Evolutionary conservation across 92 coral and sea anemone genomes (phyloP), one percentile per base, ranked within the genome.

Genomic region (Phenganax stokvisi): DNA sequence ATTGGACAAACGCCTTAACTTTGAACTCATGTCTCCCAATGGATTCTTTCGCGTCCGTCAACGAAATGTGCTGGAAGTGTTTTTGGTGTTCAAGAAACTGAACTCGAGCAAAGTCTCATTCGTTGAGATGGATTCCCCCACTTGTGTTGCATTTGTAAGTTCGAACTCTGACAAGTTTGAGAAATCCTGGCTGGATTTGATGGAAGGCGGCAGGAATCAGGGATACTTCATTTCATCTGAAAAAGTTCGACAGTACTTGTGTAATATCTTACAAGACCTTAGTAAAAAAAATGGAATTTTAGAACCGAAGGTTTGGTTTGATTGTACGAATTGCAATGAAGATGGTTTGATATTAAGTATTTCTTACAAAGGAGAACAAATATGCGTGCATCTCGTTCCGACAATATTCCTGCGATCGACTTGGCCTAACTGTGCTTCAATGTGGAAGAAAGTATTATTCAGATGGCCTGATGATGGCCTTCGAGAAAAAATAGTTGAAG

Each of bases 381-480:
- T 78, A 10, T 78, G 47, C 7, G 82, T 78, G 65, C 82, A 78
- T 59, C 27, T 78, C 8, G 63, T 67, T 6, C 82, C 82, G 15
- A 78, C 82, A 17, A 63, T 78, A 54, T 78, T 78, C 16, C 72
- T 78, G 13, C 61, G 51, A 63, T 57, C 44, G 9, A 9, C 52
- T 12, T 78, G 82, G 82, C 82, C 82, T 3, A 15, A 51, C 11
- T 78, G 82, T 25, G 82, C 82, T 47, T 52, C 56, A 31, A 31
- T 78, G 82, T 78, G 82, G 82, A 78, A 78, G 51, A 78, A 78
- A 54, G 82, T 78, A 0, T 27, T 78, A 30, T 78, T 78, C 60
- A 61, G 82, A 61, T 78, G 82, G 82, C 82, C 82, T 17, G 82
- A 78, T 8, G 82, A 78, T 31, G 25, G 1, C 28, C 37, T 78